phyloP scores from a whole-genome alignment of 2,888 invertebrate genomes.

The Pasiphila rectangulata region DNA sequence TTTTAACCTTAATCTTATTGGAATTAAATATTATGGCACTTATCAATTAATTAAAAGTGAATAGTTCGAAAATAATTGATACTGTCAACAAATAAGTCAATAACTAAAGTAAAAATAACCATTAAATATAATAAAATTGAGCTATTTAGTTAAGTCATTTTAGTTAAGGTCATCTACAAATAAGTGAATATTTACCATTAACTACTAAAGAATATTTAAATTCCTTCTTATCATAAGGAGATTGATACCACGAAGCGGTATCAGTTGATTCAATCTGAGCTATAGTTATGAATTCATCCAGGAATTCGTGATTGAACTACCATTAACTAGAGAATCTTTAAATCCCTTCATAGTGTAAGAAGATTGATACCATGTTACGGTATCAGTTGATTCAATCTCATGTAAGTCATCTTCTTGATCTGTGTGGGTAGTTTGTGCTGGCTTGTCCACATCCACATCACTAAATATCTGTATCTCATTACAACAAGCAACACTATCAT shows the following conservation, averaged over 20 bases:
- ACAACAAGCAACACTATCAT: conserved; percentile 58
- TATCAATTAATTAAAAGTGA: too few relatives aligned
- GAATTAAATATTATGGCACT: conserved; percentile 22
- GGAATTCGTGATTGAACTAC: conserved; percentile 74
- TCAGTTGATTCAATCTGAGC: too few relatives aligned
- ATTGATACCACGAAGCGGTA: too few relatives aligned
- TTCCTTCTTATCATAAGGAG: too few relatives aligned
- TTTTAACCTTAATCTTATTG: neutral
- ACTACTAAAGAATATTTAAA: too few relatives aligned
- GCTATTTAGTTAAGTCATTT: too few relatives aligned
- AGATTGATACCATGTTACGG: conserved; percentile 76
- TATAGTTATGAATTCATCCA: conserved; percentile 59
- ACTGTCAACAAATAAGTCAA: conserved; percentile 3
- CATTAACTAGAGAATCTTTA: conserved; percentile 79
- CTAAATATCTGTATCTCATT: conserved; percentile 67
- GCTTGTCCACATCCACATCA: conserved; percentile 45
- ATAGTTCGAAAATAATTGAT: too few relatives aligned
- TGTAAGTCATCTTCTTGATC: conserved; percentile 43
- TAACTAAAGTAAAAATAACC: neutral
- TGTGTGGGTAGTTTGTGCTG: conserved; percentile 29
- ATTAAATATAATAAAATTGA: conserved; percentile 3
- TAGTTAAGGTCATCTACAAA: too few relatives aligned
- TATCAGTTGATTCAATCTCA: conserved; percentile 63
- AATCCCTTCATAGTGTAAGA: conserved; percentile 80
- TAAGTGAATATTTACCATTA: too few relatives aligned